Evolutionary conservation across 1,140 invertebrate species (phyloP).

Genomic region (Antheraea pernyi): DNA sequence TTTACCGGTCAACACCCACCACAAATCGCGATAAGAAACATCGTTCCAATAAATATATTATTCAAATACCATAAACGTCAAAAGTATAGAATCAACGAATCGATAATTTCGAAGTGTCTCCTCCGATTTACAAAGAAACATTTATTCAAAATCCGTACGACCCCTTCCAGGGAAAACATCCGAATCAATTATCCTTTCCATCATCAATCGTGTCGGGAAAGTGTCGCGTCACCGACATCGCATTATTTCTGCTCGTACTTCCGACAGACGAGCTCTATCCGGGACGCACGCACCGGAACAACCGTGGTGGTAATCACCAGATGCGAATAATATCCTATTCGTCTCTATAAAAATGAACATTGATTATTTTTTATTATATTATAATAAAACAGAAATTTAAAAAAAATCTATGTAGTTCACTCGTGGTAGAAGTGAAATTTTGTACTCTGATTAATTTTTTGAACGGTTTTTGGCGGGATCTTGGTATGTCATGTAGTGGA

Average conservation of each 20-base stretch:
- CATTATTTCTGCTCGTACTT: conserved; percentile 47
- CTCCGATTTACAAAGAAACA: not conserved
- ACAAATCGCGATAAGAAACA: too few relatives aligned
- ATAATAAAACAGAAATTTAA: too few relatives aligned
- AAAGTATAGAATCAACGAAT: not conserved
- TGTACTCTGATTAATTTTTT: too few relatives aligned
- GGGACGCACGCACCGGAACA: not conserved
- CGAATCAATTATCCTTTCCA: conserved; percentile 26
- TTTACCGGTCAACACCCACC: too few relatives aligned
- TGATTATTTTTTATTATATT: too few relatives aligned
- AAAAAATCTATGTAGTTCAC: too few relatives aligned
- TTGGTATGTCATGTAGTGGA: too few relatives aligned
- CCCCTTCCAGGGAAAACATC: conserved; percentile 18
- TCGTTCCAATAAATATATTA: not conserved
- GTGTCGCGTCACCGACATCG: conserved; percentile 43
- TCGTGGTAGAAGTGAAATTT: too few relatives aligned
- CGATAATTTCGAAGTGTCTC: not conserved
- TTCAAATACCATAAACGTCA: not conserved
- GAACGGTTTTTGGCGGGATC: too few relatives aligned
- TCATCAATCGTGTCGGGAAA: conserved; percentile 53
- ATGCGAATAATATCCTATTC: not conserved
- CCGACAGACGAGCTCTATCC: conserved; percentile 10
- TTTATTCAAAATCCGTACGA: not conserved
- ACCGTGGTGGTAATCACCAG: not conserved
- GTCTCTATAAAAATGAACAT: too few relatives aligned